Conservation (phyloP, 2,797 vertebrate species). For the Chrysocyon brachyurus region DNA sequence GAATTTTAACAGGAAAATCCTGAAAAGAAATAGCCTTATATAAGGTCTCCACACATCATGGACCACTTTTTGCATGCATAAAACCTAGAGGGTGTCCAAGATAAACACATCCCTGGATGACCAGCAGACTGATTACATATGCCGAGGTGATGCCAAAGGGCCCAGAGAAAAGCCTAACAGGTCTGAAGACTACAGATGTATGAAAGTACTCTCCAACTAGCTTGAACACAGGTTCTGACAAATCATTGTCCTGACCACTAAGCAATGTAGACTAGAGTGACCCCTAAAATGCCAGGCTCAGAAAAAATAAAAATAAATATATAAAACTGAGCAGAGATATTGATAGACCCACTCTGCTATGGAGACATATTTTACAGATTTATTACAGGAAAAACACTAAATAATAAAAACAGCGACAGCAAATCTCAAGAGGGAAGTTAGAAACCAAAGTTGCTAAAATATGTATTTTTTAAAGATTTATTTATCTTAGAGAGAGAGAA, state of each 20-base stretch:
- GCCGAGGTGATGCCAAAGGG: neutral
- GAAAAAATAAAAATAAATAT: neutral
- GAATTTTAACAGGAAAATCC: neutral
- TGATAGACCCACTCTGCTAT: neutral
- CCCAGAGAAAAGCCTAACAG: neutral
- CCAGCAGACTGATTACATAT: neutral
- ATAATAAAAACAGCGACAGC: neutral
- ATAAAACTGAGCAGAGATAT: neutral
- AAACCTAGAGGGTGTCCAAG: neutral
- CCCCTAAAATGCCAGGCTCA: neutral
- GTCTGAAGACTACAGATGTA: neutral
- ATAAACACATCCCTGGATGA: neutral
- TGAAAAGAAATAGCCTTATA: neutral
- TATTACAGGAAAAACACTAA: neutral
- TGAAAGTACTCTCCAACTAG: neutral
- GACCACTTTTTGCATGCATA: neutral
- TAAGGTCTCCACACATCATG: neutral
- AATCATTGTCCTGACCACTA: neutral
- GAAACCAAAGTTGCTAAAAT: neutral
- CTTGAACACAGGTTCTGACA: neutral
- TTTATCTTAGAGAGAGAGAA: neutral
- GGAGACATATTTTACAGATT: neutral
- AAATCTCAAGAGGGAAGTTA: neutral
- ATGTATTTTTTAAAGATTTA: neutral
- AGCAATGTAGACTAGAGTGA: neutral